Conservation (phyloP, 2,797 vertebrate genomes). For the Brachyrhaphis roseni region DNA sequence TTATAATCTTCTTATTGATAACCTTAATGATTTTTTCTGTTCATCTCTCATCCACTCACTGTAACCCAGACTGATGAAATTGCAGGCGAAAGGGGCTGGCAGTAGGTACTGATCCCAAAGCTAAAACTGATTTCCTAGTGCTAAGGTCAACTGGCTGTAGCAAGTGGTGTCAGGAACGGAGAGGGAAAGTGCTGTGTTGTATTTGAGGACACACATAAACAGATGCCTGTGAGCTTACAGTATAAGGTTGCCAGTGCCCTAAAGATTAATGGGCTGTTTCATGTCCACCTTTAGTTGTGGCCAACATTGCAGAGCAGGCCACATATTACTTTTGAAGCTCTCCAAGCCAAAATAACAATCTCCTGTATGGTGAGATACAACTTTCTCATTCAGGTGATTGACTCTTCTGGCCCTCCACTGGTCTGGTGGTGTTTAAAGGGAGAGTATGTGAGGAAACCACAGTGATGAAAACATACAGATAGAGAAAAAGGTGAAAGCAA, state of each 20-base stretch:
- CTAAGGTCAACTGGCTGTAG: constrained; percentile 65
- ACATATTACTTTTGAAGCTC: constrained; percentile 55
- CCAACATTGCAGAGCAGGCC: constrained; percentile 49
- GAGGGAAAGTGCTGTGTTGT: constrained; percentile 18
- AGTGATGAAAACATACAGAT: constrained; percentile 43
- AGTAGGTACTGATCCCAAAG: constrained; percentile 71
- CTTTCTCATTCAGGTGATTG: constrained; percentile 61
- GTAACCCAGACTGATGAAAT: constrained; percentile 61
- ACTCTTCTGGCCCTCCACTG: constrained; percentile 38
- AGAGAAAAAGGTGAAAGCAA: constrained; percentile 48
- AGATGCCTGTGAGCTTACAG: constrained; percentile 34
- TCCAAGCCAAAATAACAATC: constrained; percentile 55
- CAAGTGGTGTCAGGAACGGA: constrained; percentile 38
- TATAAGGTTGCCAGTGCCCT: constrained; percentile 22
- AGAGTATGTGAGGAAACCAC: constrained; percentile 25
- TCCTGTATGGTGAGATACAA: constrained; percentile 44
- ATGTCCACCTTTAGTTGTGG: constrained; percentile 55
- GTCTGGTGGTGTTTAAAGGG: constrained; percentile 37
- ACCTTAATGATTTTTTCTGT: constrained; percentile 22
- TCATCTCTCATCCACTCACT: constrained; percentile 64
- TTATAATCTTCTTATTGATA: neutral
- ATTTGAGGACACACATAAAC: constrained; percentile 39
- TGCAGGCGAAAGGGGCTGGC: constrained; percentile 57
- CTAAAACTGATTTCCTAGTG: constrained; percentile 61
- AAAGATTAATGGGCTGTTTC: constrained; percentile 61